These are phyloP conservation scores for Hemibagrus wyckioides DNA, from an alignment of 2,113 vertebrate species.

Conservation along the genomic window DNA sequence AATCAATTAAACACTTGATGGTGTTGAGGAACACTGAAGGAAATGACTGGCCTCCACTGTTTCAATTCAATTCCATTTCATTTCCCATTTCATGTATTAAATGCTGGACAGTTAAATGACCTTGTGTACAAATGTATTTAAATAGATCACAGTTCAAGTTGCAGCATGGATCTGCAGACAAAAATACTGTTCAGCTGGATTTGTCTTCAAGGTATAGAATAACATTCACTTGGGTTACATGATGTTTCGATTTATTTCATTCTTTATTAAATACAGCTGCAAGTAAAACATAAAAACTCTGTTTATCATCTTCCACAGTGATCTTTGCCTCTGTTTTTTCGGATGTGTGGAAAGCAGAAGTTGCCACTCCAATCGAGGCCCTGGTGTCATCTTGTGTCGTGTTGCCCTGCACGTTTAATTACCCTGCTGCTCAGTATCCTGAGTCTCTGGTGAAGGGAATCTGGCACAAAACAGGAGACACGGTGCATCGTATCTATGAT, in stretches of 20 bases:
- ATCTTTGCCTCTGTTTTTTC: constrained; percentile 6
- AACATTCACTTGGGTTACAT: not conserved
- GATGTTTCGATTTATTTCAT: not conserved
- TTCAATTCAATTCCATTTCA: no score
- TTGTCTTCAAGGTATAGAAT: constrained; percentile 20
- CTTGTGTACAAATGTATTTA: no score
- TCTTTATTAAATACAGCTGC: not conserved
- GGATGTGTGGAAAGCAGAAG: constrained; percentile 51
- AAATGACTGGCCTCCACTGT: no score
- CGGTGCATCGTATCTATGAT: fast-evolving
- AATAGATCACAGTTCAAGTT: not conserved
- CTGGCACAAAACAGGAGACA: not conserved
- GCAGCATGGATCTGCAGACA: not conserved
- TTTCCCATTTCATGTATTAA: no score
- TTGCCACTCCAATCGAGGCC: not conserved
- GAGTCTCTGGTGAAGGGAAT: constrained; percentile 50
- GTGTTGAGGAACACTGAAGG: no score
- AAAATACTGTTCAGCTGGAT: constrained; percentile 24
- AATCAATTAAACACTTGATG: no score
- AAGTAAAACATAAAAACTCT: not conserved
- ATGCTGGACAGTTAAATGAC: no score
- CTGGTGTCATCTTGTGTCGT: constrained; percentile 66
- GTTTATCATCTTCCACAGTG: constrained; percentile 44
- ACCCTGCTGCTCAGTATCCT: constrained; percentile 41
- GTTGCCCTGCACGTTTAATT: constrained; percentile 62